These are phyloP conservation scores for Blennius ocellaris DNA, from an alignment of 2,113 vertebrate species.

Conservation along the genomic window DNA sequence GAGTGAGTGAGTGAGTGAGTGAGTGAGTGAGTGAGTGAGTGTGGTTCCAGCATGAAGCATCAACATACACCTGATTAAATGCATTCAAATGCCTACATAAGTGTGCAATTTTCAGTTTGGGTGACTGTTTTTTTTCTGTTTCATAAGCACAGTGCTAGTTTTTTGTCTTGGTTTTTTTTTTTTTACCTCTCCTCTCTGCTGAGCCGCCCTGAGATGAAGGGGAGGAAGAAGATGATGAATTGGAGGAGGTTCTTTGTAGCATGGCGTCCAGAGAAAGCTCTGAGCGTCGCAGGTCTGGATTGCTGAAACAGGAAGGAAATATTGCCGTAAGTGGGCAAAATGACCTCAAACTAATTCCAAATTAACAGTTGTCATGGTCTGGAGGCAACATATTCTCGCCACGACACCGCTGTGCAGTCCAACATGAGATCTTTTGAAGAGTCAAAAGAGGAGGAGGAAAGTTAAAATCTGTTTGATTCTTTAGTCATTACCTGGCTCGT, in stretches of 20 bases:
- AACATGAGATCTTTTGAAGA: background rate
- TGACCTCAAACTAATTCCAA: background rate
- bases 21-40: background rate
- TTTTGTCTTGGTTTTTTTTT: too few species aligned
- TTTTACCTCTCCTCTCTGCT: slow-evolving; percentile 89
- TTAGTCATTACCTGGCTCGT: slow-evolving; percentile 87
- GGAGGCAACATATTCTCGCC: too few species aligned
- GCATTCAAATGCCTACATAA: background rate
- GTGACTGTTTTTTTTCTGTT: background rate
- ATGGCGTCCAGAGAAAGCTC: slow-evolving; percentile 90
- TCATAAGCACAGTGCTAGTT: background rate
- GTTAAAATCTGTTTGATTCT: background rate
- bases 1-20: background rate
- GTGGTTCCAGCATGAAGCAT: background rate
- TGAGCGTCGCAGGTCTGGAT: slow-evolving; percentile 91
- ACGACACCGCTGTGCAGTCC: background rate
- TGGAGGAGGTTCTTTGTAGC: slow-evolving; percentile 93
- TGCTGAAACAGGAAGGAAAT: slow-evolving; percentile 79
- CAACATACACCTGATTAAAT: background rate
- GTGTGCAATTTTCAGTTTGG: background rate
- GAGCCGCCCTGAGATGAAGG: slow-evolving; percentile 95
- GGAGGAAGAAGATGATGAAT: slow-evolving; percentile 96
- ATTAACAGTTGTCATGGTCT: too few species aligned
- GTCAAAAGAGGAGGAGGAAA: background rate
- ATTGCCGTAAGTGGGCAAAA: background rate